phyloP scores from a whole-genome alignment of 1,140 invertebrate genomes.

The honey bee (Apis mellifera) region Amel_HAv3.1 CM009943.2:7988001-7988500 shows the following conservation, averaged over 20 bases:
- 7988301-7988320: too few relatives aligned
- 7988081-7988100: conserved; percentile 57
- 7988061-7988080: conserved; percentile 31
- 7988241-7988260: not conserved
- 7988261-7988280: not conserved
- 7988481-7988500: too few relatives aligned
- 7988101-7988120: conserved; percentile 12
- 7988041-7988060: conserved; percentile 24
- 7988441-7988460: too few relatives aligned
- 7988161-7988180: conserved; percentile 61
- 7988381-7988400: too few relatives aligned
- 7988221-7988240: conserved; percentile 31
- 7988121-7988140: conserved; percentile 70
- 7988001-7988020: conserved; percentile 57
- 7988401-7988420: too few relatives aligned
- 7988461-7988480: too few relatives aligned
- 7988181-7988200: conserved; percentile 54
- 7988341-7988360: too few relatives aligned
- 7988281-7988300: not conserved
- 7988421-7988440: too few relatives aligned
- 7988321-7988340: too few relatives aligned
- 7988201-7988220: conserved; percentile 42
- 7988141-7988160: conserved; percentile 68
- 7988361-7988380: too few relatives aligned
- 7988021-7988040: conserved; percentile 51